Evolutionary conservation across 2,113 vertebrate species (phyloP).

Genomic region (Thymallus thymallus): DNA sequence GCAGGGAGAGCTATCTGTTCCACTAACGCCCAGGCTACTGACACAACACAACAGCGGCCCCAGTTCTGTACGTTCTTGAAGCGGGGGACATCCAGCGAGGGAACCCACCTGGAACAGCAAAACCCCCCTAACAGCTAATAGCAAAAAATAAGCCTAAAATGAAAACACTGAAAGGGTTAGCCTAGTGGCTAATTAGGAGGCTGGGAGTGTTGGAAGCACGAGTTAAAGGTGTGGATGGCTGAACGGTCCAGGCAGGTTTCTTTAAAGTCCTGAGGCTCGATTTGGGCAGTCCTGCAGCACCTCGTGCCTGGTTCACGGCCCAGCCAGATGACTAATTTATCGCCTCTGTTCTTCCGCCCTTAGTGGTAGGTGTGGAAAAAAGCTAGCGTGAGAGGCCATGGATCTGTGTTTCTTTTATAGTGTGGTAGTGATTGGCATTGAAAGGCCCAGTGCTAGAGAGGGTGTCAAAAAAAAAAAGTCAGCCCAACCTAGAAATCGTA

Average conservation of each 20-base stretch:
- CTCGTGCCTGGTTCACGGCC: no score
- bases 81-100: neutral
- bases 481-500: neutral
- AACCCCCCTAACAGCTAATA: neutral
- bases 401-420: neutral
- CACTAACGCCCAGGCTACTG: conserved; percentile 45
- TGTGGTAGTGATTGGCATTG: neutral
- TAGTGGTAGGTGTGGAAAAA: no score
- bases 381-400: no score
- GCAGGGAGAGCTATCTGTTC: conserved; percentile 56
- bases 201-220: neutral
- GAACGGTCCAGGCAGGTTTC: neutral
- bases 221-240: neutral
- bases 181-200: no score
- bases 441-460: neutral
- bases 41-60: conserved; percentile 18
- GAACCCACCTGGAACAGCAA: neutral
- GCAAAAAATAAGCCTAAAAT: neutral
- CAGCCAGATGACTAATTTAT: neutral
- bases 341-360: neutral
- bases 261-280: neutral
- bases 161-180: neutral
- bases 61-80: neutral
- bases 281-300: neutral
- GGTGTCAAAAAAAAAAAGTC: neutral